Conservation (phyloP, 2,797 vertebrate species). For the Diglossa cyanea region DNA sequence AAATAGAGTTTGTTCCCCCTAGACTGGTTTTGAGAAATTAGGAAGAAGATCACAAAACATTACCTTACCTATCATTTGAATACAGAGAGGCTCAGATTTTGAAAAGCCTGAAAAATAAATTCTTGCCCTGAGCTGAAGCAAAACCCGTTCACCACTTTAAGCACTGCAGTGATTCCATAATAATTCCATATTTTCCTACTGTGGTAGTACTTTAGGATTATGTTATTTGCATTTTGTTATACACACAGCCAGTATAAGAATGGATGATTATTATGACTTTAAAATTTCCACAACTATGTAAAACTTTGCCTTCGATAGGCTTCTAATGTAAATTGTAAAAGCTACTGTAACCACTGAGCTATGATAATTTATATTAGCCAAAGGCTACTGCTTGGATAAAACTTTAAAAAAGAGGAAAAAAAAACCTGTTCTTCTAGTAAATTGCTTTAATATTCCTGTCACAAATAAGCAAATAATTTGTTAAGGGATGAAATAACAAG, state of each 20-base stretch:
- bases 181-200: neutral
- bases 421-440: rapidly evolving
- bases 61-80: neutral
- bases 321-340: neutral
- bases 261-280: neutral
- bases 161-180: neutral
- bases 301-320: neutral
- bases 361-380: neutral
- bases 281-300: neutral
- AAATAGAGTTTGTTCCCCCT: neutral
- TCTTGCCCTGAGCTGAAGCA: neutral
- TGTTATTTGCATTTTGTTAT: neutral
- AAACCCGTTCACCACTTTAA: neutral
- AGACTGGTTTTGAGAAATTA: neutral
- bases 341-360: neutral
- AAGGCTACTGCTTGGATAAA: neutral
- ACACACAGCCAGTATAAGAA: neutral
- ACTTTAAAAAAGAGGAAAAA: neutral
- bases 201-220: neutral
- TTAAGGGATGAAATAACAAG: neutral
- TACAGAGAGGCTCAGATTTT: neutral
- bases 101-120: neutral
- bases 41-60: neutral
- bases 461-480: neutral
- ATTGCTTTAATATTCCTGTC: neutral